Conservation (phyloP, 1,140 invertebrate genomes). For the Bradynema listronoti region DNA sequence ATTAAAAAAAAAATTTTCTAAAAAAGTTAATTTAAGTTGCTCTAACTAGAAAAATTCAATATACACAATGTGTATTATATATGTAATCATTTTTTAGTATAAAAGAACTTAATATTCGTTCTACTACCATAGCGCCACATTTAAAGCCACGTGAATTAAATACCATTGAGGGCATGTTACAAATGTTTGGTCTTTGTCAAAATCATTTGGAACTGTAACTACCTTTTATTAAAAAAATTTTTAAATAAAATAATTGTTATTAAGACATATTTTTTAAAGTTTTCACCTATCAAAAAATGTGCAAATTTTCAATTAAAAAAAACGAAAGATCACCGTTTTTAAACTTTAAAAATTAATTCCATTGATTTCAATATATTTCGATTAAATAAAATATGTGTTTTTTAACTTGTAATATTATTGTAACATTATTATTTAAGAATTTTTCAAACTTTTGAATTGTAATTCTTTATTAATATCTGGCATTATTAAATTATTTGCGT, state of each 20-base stretch:
- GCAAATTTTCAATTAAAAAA: no score
- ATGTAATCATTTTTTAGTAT: slow-evolving; percentile 1
- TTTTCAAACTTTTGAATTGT: no score
- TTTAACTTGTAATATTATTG: no score
- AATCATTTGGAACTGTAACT: slow-evolving; percentile 30
- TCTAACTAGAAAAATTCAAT: background rate
- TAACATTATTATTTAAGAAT: no score
- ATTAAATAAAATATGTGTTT: no score
- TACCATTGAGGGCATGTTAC: slow-evolving; percentile 40
- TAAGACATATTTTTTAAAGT: no score
- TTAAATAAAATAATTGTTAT: slow-evolving; percentile 1
- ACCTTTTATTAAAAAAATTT: background rate
- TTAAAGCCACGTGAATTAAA: slow-evolving; percentile 29
- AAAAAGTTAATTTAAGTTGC: background rate
- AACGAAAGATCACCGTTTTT: no score
- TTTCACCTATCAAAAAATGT: no score
- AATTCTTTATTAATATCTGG: no score
- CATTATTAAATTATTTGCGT: no score
- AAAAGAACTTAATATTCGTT: slow-evolving; percentile 1
- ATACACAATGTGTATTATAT: background rate
- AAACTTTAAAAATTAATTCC: no score
- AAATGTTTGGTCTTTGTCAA: slow-evolving; percentile 45
- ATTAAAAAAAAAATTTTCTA: background rate
- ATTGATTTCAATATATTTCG: no score
- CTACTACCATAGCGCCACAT: slow-evolving; percentile 3